These are phyloP conservation scores for Drosophila trapezifrons DNA, from an alignment of 1,140 invertebrate species.

Conservation along the genomic window DNA sequence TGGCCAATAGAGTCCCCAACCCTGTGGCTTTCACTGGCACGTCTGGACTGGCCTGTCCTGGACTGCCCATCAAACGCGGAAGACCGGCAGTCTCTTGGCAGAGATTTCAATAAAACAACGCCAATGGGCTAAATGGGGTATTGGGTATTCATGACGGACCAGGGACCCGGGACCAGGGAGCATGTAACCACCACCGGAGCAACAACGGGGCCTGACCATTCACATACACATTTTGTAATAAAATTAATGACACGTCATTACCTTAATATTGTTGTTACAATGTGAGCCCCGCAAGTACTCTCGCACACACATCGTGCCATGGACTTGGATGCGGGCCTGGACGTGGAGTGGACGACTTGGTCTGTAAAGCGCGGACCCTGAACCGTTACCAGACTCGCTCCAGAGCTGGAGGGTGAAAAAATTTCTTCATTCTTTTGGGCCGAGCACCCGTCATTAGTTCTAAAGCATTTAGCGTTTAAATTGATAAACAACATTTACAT, in stretches of 20 bases:
- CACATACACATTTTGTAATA: conserved; percentile 81
- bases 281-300: conserved; percentile 60
- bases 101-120: conserved; percentile 75
- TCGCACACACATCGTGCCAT: conserved; percentile 47
- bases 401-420: conserved; percentile 73
- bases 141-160: conserved; percentile 42
- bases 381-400: conserved; percentile 50
- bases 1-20: conserved; percentile 9
- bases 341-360: conserved; percentile 8
- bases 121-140: conserved; percentile 58
- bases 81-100: conserved; percentile 70
- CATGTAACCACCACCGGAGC: conserved; percentile 6
- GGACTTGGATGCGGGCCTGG: conserved; percentile 16
- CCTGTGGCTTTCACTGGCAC: conserved; percentile 15
- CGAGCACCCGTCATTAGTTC: conserved; percentile 76
- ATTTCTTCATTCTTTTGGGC: conserved; percentile 76
- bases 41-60: too few relatives aligned
- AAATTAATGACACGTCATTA: conserved; percentile 84
- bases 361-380: conserved; percentile 9
- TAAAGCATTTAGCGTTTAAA: conserved; percentile 81
- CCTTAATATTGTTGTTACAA: conserved; percentile 83
- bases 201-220: conserved; percentile 19
- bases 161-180: neutral
- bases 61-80: conserved; percentile 68
- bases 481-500: conserved; percentile 83